A percentile compares a stretch with the other conserved stretches of the same genome.
phyloP scores from a whole-genome alignment of 2,113 vertebrate species.

The Tretioscincus oriximinensis region DNA sequence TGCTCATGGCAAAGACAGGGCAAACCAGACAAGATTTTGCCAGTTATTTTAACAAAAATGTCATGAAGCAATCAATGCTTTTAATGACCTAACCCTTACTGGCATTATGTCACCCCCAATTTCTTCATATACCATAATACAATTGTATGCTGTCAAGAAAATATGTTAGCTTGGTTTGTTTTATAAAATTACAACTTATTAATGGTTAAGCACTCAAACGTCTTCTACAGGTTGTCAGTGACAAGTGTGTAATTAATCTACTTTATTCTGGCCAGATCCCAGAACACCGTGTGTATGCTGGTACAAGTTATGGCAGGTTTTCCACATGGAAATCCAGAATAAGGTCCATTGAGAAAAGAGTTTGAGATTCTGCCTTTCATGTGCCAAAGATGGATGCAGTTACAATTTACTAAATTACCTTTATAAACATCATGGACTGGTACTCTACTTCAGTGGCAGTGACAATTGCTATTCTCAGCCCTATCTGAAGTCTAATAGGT shows the following conservation, averaged over 20 bases:
- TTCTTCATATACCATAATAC: too few species aligned
- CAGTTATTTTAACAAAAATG: too few species aligned
- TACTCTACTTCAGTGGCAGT: slow-evolving; percentile 57
- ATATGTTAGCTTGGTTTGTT: background rate
- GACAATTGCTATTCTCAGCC: slow-evolving; percentile 38
- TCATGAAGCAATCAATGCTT: too few species aligned
- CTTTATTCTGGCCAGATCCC: background rate
- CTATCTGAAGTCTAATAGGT: slow-evolving; percentile 30
- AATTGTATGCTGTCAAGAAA: background rate
- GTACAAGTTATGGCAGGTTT: too few species aligned
- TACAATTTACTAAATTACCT: slow-evolving; percentile 51
- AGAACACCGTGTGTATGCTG: too few species aligned
- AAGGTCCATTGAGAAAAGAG: too few species aligned
- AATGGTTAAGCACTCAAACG: background rate
- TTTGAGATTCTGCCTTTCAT: background rate
- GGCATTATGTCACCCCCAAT: too few species aligned
- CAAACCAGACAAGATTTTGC: too few species aligned
- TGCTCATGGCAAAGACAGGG: too few species aligned
- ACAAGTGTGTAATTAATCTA: background rate
- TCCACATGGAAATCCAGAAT: background rate
- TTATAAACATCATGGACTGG: slow-evolving; percentile 41
- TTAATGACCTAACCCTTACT: too few species aligned
- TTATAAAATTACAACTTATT: background rate
- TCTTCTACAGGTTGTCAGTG: background rate
- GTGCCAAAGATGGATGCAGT: slow-evolving; percentile 14